Base-by-base conservation (phyloP, 2,797 vertebrate species). In the Ispidina lecontei region DNA sequence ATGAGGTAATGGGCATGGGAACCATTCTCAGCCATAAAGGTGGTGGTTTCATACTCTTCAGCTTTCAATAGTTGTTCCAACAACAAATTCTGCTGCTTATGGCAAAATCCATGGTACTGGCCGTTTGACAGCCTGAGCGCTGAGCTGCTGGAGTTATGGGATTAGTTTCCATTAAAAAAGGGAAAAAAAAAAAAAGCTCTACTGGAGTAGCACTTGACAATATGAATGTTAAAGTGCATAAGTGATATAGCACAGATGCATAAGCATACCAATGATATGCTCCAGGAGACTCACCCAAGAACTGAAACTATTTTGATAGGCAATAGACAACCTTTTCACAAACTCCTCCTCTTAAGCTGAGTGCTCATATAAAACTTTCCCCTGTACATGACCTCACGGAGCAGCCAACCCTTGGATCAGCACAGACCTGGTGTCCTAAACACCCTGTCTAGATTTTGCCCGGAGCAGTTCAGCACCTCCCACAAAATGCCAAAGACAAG, bases 361-460 rank as follows among this genome's bases (percentile, higher is more conserved):
- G 14, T 23, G 18, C 37, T 52, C 23, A 49, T n/a, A 52, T 16
- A 63, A 70, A 56, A 31, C 28, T 49, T 73, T 51, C n/a, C 44
- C 37, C 21, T 43, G 0, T 1, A 31, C 0, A 1, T 43, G 62
- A 78, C 21, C 33, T 52, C 74, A 21, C 7, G 0, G 0, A 76
- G 58, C 54, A 80, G 68, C 33, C 91, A 82, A 71, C 49, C 68
- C 68, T 87, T 70, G 73, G 63, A 91, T 67, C 59, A 54, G 73
- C 60, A 72, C 47, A 81, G 76, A 44, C 39, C 88, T 29, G 46
- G 67, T 65, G n/a, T 47, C 73, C 83, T n/a, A 63, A 63, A 6
- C 1, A 0, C 31, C 31, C 63, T 2, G 5, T 14, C 62, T 65
- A 67, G 67, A 74, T 81, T 91, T 78, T 67, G 75, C 84, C 31